Base-by-base conservation (phyloP, 2,113 vertebrate genomes). In the Gallinago undulata region DNA sequence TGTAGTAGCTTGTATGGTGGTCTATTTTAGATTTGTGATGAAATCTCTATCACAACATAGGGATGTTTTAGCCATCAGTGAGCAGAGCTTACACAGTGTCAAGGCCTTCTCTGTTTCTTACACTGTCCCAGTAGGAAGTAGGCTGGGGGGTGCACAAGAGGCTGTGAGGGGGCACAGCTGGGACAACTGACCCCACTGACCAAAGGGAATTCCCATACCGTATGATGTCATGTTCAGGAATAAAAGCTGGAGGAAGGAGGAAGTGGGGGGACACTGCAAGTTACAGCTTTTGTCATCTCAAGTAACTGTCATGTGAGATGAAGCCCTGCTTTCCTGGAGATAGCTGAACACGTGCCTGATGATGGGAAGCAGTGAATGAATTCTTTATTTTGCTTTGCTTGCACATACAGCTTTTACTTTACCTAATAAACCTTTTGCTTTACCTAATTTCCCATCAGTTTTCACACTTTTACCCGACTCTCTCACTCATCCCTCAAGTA, bases 111-210 rank as follows among this genome's bases (percentile, higher is more conserved):
- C 41, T 85, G 10, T 9, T 83, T 74, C 56, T 66, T 37, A 57
- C 3, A 3, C 9, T 8, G 2, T 1, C 17, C 11, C 25, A 43
- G 7, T 18, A 63, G 17, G 0, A 2, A 25, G 13, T 4, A 62
- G 56, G 19, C 11, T 35, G 25, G 3, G 3, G 30, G 10, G 1
- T 14, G 2, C 31, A 27, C 8, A 63, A 48, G 33, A 56, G 31
- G 4, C 0, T 48, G 5, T 18, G 31, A 68, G 21, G 10, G 10
- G 31, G 13, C 28, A 50, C 1, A 69, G n/a, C 4, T 7, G 14
- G 35, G 39, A 62, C 41, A 86, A 15, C 9, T 78, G 80, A 62
- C 7, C 9, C 10, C 17, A 60, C 3, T 53, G 57, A 41, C 28
- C 50, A 47, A 60, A 81, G 23, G 12, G 11, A 10, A 59, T 9